Percentiles rank a stretch among this genome's conserved stretches.
These are phyloP conservation scores for Gnathonemus echidnorhynchus DNA, from an alignment of 2,113 vertebrate species.

Conservation along the genomic window DNA sequence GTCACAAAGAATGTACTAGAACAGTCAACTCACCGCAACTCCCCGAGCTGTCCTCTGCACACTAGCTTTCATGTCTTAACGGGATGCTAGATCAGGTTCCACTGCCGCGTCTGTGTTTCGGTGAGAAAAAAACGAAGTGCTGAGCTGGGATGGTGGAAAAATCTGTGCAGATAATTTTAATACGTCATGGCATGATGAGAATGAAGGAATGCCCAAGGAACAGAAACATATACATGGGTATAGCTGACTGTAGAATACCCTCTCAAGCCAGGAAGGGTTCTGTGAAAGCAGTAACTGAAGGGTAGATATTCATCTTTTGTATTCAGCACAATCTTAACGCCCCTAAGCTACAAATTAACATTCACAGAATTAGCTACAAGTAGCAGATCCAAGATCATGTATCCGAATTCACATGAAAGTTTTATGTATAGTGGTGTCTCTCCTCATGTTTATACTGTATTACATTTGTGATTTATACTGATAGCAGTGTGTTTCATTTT, in stretches of 20 bases:
- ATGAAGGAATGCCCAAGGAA: neutral
- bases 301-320: neutral
- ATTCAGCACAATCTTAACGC: neutral
- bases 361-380: neutral
- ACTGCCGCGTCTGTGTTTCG: neutral
- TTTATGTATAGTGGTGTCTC: neutral
- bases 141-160: neutral
- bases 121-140: neutral
- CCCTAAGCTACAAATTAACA: neutral
- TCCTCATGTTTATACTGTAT: neutral
- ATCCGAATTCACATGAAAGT: neutral
- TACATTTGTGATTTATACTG: conserved; percentile 3
- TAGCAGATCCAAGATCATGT: neutral
- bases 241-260: neutral
- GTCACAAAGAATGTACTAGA: neutral
- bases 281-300: neutral
- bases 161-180: neutral
- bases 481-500: neutral
- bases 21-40: neutral
- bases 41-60: neutral
- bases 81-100: neutral
- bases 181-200: neutral
- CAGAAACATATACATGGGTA: neutral
- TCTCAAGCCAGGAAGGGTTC: neutral
- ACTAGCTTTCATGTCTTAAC: neutral